Evolutionary conservation across 2,888 invertebrate species (phyloP).

Genomic region (Xanthorhoe spadicearia): DNA sequence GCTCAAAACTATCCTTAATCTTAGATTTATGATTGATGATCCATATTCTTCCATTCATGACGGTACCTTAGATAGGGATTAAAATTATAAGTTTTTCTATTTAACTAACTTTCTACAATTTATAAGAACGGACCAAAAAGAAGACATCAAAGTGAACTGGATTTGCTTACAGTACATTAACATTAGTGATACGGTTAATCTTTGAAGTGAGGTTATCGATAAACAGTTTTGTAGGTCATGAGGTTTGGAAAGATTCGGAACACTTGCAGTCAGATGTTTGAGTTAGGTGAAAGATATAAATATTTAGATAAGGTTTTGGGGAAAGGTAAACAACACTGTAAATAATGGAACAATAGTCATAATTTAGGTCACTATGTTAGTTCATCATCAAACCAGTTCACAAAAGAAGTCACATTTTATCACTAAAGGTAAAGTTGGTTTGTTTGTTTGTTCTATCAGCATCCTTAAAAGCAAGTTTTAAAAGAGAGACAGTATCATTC

Average conservation of each 20-base stretch:
- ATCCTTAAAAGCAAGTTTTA: too few species aligned
- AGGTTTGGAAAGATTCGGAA: conserved; percentile 38
- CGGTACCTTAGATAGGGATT: background rate
- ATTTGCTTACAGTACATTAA: conserved; percentile 49
- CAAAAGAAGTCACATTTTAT: too few species aligned
- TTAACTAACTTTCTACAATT: background rate
- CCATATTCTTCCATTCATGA: too few species aligned
- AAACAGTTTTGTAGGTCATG: conserved; percentile 37
- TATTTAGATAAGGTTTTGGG: conserved; percentile 1
- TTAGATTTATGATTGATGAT: too few species aligned
- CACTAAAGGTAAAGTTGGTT: too few species aligned
- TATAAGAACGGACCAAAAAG: background rate
- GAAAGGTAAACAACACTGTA: background rate
- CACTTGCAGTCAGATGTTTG: conserved; percentile 12
- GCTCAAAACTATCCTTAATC: too few species aligned
- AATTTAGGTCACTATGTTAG: background rate
- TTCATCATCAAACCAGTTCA: too few species aligned
- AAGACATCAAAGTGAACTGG: conserved; percentile 46
- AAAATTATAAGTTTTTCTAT: background rate
- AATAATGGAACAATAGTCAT: background rate
- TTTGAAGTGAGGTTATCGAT: conserved; percentile 43
- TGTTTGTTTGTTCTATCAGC: too few species aligned
- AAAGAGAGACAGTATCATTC: too few species aligned
- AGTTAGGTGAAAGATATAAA: conserved; percentile 6
- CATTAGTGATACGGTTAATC: conserved; percentile 45